These are phyloP conservation scores for Dipodomys stephensi DNA, from an alignment of 2,113 vertebrate genomes.

Conservation along the genomic window DNA sequence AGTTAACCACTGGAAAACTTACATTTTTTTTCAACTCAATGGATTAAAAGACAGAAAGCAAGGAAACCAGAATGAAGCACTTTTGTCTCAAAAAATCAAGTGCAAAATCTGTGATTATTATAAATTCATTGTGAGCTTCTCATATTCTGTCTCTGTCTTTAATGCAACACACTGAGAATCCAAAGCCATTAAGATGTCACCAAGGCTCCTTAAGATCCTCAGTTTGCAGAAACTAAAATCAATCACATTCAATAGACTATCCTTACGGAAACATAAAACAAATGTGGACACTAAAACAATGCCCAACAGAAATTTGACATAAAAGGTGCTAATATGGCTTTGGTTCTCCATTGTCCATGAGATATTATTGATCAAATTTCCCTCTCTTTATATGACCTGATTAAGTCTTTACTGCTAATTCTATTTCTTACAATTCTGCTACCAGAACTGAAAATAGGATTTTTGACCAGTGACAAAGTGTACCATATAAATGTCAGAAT, in stretches of 20 bases:
- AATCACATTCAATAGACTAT: neutral
- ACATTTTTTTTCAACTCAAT: slow-evolving; percentile 9
- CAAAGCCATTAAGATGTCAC: slow-evolving; percentile 34
- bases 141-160: slow-evolving; percentile 63
- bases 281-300: slow-evolving; percentile 36
- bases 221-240: slow-evolving; percentile 61
- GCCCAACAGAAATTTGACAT: neutral
- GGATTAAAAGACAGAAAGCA: slow-evolving; percentile 30
- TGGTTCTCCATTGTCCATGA: neutral
- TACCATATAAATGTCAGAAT: neutral
- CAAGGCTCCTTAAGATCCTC: slow-evolving; percentile 53
- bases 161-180: slow-evolving; percentile 56
- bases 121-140: slow-evolving; percentile 59
- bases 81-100: slow-evolving; percentile 57
- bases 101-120: slow-evolving; percentile 58
- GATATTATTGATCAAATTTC: slow-evolving; percentile 1
- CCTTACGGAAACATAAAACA: slow-evolving; percentile 46
- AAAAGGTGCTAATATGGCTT: neutral
- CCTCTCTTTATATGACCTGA: neutral
- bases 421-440: neutral
- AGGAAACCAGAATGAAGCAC: slow-evolving; percentile 40
- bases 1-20: neutral
- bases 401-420: neutral
- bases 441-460: neutral
- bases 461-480: too few species aligned